A percentile compares a stretch with the other conserved stretches of the same genome.
These are phyloP conservation scores for Labeo catla DNA, from an alignment of 2,113 vertebrate species.

Conservation along the genomic window DNA sequence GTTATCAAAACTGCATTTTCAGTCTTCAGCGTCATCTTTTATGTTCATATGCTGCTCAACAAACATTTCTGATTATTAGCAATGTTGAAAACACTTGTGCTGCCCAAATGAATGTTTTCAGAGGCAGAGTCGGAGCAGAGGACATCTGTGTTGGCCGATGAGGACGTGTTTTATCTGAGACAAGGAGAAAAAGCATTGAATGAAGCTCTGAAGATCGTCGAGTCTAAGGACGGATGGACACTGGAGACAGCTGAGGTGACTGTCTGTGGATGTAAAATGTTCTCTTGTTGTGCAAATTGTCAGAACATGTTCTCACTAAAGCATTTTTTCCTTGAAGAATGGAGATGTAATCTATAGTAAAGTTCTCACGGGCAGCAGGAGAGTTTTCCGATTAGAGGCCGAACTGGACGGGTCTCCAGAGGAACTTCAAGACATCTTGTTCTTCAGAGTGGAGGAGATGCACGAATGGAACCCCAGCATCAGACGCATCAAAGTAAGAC, in stretches of 20 bases:
- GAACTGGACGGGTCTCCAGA: constrained; percentile 72
- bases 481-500: constrained; percentile 72
- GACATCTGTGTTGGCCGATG: constrained; percentile 12
- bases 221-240: constrained; percentile 71
- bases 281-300: not conserved
- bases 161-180: constrained; percentile 65
- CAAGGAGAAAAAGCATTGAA: constrained; percentile 74
- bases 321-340: constrained; percentile 50
- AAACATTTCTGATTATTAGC: not conserved
- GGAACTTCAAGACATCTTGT: constrained; percentile 73
- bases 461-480: constrained; percentile 80
- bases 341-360: constrained; percentile 75
- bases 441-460: constrained; percentile 79
- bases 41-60: not conserved
- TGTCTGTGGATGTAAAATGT: not conserved
- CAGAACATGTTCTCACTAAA: not conserved
- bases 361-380: constrained; percentile 65
- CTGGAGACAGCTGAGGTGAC: constrained; percentile 71
- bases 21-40: not conserved
- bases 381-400: constrained; percentile 78
- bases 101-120: not conserved
- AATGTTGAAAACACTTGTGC: not conserved
- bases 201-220: constrained; percentile 72
- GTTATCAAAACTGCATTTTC: not conserved
- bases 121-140: constrained; percentile 54